Conservation (phyloP, 2,888 invertebrate genomes). For the Patella pellucida region DNA sequence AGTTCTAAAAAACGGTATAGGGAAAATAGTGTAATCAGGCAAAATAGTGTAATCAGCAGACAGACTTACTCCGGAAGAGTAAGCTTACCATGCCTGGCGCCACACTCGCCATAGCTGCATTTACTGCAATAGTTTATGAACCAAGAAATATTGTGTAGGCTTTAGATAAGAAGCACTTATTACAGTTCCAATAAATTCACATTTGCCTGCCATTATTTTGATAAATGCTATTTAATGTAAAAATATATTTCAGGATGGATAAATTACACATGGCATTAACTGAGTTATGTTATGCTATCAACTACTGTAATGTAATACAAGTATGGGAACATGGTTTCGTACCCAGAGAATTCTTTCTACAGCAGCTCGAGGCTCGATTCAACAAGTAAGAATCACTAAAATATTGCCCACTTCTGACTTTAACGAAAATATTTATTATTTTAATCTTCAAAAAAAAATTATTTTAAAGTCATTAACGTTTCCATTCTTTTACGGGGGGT, state of each 20-base stretch:
- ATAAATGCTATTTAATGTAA: not conserved
- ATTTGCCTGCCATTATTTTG: not conserved
- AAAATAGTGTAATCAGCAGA: too few species aligned
- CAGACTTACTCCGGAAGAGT: too few species aligned
- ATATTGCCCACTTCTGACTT: not conserved
- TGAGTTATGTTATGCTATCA: constrained; percentile 96
- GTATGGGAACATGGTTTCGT: constrained; percentile 99
- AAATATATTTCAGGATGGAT: constrained; percentile 80
- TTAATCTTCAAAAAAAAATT: not conserved
- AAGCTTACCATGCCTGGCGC: too few species aligned
- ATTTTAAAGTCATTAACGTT: too few species aligned
- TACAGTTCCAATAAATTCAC: not conserved
- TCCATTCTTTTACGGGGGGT: too few species aligned
- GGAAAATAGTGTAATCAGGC: too few species aligned
- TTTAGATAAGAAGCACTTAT: too few species aligned
- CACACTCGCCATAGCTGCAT: too few species aligned
- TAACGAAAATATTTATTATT: not conserved
- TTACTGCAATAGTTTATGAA: too few species aligned
- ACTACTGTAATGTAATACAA: constrained; percentile 95
- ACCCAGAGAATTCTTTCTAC: constrained; percentile 95
- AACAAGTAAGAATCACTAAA: constrained; percentile 69
- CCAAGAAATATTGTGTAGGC: too few species aligned
- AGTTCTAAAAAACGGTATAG: too few species aligned
- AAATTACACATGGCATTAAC: constrained; percentile 98
- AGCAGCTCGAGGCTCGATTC: constrained; percentile 88